These are phyloP conservation scores for Deroplatys truncata DNA, from an alignment of 2,888 invertebrate species.

Conservation along the genomic window DNA sequence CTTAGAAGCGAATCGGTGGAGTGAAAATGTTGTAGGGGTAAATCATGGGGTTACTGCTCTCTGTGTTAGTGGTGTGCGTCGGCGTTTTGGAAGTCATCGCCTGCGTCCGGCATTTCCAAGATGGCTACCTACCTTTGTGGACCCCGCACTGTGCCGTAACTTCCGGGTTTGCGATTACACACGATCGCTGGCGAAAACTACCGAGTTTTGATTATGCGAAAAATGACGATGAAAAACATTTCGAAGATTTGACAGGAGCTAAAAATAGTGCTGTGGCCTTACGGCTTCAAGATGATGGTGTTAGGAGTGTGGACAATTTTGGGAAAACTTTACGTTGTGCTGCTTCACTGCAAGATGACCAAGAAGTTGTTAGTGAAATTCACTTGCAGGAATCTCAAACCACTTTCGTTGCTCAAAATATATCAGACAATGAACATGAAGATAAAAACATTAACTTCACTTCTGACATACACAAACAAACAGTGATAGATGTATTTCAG, in stretches of 20 bases:
- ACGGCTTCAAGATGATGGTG: not conserved
- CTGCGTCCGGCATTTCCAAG: slow-evolving; percentile 51
- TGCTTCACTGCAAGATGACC: not conserved
- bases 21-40: not conserved
- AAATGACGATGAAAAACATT: not conserved
- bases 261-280: not conserved
- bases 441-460: not conserved
- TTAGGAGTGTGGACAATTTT: not conserved
- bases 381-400: not conserved
- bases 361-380: not conserved
- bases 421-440: not conserved
- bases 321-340: not conserved
- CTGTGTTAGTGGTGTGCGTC: slow-evolving; percentile 69
- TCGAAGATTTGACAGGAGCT: not conserved
- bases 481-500: not conserved
- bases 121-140: slow-evolving; percentile 41
- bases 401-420: not conserved
- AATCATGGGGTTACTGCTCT: slow-evolving; percentile 68
- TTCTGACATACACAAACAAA: not conserved
- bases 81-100: slow-evolving; percentile 67
- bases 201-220: slow-evolving; percentile 17
- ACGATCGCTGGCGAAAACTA: slow-evolving; percentile 28
- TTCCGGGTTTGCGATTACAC: slow-evolving; percentile 11
- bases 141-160: slow-evolving; percentile 12
- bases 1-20: slow-evolving; percentile 1